Evolutionary conservation across 2,113 vertebrate genomes (phyloP).

Genomic region (Chrysemys picta): DNA sequence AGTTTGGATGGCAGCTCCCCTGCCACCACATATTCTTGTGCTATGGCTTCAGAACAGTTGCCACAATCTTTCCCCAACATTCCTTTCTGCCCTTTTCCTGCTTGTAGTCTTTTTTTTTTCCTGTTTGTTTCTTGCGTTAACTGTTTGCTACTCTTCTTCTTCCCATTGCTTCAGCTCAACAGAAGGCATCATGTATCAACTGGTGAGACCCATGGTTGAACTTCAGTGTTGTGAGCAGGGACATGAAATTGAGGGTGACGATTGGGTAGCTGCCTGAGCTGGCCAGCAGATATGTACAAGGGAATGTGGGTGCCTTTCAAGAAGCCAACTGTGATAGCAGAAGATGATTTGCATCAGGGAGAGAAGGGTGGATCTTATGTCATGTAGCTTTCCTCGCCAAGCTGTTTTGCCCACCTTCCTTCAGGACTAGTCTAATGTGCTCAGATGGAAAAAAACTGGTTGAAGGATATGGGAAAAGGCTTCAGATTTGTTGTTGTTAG

Average conservation of each 20-base stretch:
- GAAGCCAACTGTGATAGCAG: neutral
- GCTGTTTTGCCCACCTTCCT: neutral
- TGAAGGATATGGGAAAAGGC: neutral
- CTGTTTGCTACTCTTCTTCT: neutral
- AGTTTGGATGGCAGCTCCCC: neutral
- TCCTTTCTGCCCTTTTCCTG: accelerated
- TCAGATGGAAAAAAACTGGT: neutral
- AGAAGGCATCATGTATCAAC: accelerated
- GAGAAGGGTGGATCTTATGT: accelerated
- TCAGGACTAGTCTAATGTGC: neutral
- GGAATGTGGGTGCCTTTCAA: neutral
- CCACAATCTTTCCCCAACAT: neutral
- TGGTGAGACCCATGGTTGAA: accelerated
- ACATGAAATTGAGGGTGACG: neutral
- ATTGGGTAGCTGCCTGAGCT: neutral
- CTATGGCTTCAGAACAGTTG: neutral
- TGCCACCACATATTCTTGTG: neutral
- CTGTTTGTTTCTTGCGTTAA: neutral
- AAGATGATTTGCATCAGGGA: accelerated
- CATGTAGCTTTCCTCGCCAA: neutral
- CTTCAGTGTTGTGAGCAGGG: neutral
- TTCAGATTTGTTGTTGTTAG: neutral
- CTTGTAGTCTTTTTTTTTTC: neutral
- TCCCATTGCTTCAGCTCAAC: neutral
- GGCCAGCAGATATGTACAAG: neutral